A percentile compares a stretch with the other conserved stretches of the same genome.
Evolutionary conservation across 2,113 vertebrate species (phyloP).

Genomic region (Erythrolamprus reginae): DNA sequence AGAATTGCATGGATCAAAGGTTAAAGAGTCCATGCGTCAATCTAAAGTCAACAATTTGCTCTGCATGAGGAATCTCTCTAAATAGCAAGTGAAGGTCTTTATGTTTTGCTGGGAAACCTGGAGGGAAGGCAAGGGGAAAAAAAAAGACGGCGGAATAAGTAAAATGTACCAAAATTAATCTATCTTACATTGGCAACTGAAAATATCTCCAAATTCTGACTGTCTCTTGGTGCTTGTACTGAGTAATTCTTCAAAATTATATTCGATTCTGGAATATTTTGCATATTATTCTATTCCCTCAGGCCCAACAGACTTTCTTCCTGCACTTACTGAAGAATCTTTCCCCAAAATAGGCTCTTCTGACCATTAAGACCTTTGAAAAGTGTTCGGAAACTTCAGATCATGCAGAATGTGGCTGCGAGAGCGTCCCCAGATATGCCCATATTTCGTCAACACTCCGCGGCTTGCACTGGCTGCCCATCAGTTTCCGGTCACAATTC

Average conservation of each 20-base stretch:
- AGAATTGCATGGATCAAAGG: conserved; percentile 18
- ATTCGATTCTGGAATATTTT: background rate
- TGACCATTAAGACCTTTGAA: too few relatives aligned
- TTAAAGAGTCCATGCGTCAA: conserved; percentile 14
- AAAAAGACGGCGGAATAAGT: background rate
- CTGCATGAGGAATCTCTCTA: conserved; percentile 1
- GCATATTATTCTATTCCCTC: background rate
- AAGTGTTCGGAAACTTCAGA: too few relatives aligned
- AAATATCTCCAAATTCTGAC: background rate
- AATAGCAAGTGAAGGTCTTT: background rate
- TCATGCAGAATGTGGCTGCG: too few relatives aligned
- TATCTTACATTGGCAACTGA: background rate
- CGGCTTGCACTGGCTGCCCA: too few relatives aligned
- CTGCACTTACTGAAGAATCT: background rate
- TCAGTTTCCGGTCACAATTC: too few relatives aligned
- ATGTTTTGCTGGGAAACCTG: background rate
- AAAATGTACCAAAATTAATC: background rate
- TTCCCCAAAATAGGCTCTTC: background rate
- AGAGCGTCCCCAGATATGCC: too few relatives aligned
- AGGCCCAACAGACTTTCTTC: background rate
- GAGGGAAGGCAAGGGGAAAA: background rate
- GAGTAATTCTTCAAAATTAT: background rate
- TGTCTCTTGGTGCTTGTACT: background rate
- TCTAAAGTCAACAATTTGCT: conserved; percentile 22
- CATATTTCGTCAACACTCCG: too few relatives aligned